phyloP scores from a whole-genome alignment of 2,888 invertebrate genomes.

The Euclidia mi region DNA sequence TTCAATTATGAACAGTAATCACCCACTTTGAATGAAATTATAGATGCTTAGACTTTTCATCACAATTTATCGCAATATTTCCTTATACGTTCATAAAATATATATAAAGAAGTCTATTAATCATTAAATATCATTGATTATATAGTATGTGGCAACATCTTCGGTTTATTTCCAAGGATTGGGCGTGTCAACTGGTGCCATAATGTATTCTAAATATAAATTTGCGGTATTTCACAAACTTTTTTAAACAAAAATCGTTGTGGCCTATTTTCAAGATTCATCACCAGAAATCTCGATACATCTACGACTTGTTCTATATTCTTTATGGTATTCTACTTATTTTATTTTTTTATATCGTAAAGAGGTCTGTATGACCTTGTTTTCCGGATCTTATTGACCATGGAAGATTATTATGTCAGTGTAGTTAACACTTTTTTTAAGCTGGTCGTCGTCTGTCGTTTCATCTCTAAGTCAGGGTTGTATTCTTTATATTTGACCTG shows the following conservation, averaged over 20 bases:
- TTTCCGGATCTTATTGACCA: slow-evolving; percentile 32
- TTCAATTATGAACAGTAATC: slow-evolving; percentile 7
- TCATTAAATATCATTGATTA: slow-evolving; percentile 4
- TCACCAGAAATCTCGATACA: too few relatives aligned
- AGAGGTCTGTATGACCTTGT: slow-evolving; percentile 28
- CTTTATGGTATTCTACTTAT: neutral
- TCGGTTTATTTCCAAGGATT: neutral
- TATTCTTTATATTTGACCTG: slow-evolving; percentile 31
- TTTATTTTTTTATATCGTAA: slow-evolving; percentile 1
- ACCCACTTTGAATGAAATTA: slow-evolving; percentile 4
- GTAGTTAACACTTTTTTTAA: slow-evolving; percentile 47
- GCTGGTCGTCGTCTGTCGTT: slow-evolving; percentile 33
- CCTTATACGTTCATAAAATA: neutral
- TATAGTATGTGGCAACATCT: slow-evolving; percentile 10
- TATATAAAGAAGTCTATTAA: neutral
- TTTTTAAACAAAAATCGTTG: too few relatives aligned
- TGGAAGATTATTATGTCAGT: slow-evolving; percentile 46
- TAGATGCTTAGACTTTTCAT: neutral
- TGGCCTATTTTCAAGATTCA: too few relatives aligned
- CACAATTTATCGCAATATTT: neutral
- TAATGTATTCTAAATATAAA: slow-evolving; percentile 17
- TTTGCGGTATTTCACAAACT: neutral
- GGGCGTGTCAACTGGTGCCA: slow-evolving; percentile 21
- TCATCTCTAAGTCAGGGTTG: slow-evolving; percentile 45
- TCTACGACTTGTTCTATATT: too few relatives aligned